Evolutionary conservation across 2,797 vertebrate species (phyloP).

Genomic region (Pantherophis vulpinus): DNA sequence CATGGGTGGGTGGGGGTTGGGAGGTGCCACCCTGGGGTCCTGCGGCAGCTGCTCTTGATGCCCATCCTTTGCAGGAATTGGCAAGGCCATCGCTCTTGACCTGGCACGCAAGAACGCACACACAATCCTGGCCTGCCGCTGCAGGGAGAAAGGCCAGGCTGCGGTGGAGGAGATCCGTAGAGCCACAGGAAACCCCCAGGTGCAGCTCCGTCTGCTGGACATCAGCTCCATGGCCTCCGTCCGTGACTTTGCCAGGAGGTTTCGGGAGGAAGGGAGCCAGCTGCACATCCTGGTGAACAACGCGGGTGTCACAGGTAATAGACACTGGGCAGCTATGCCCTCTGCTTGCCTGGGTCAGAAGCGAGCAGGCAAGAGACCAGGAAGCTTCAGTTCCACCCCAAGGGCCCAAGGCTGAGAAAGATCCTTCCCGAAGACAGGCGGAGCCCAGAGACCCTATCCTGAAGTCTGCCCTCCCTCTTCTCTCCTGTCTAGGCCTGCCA

Average conservation of each 20-base stretch:
- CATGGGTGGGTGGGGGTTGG: background rate
- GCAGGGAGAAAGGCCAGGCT: conserved; percentile 59
- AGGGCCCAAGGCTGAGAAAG: background rate
- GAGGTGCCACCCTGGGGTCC: background rate
- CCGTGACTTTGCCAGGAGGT: conserved; percentile 68
- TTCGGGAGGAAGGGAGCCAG: conserved; percentile 73
- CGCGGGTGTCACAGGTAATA: conserved; percentile 75
- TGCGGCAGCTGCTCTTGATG: too few species aligned
- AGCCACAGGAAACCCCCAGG: conserved; percentile 68
- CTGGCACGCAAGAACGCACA: conserved; percentile 79
- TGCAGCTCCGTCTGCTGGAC: conserved; percentile 79
- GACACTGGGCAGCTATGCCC: background rate
- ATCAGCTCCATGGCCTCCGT: conserved; percentile 80
- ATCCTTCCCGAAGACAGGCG: background rate
- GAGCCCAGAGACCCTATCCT: too few species aligned
- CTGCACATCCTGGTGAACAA: conserved; percentile 88
- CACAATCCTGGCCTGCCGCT: conserved; percentile 84
- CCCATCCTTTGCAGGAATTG: conserved; percentile 72
- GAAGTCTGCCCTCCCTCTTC: fast-evolving
- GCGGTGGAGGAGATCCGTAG: conserved; percentile 74
- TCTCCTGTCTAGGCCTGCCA: conserved; percentile 73
- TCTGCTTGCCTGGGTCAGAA: background rate
- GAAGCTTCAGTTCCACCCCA: background rate
- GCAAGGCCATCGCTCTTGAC: conserved; percentile 81
- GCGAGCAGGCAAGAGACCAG: background rate